Evolutionary conservation across 2,113 vertebrate species (phyloP), one percentile per base, ranked within the genome.

Genomic region (Scalopus aquaticus): DNA sequence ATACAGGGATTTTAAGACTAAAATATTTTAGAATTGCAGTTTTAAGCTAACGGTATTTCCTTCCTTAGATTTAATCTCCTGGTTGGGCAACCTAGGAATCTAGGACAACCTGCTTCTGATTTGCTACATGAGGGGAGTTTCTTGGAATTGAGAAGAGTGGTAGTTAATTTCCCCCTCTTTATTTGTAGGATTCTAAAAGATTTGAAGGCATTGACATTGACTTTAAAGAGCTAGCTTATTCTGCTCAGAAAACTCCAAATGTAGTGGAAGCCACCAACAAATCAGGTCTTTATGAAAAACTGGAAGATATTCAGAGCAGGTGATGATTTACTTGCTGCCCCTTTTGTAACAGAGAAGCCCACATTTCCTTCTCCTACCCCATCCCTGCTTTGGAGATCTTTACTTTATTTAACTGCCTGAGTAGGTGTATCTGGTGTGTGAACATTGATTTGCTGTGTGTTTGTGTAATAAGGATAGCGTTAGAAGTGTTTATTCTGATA

Each of bases 231-330:
- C 96, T 99, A 97, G 98, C 98, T 4, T 96, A 95, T 26, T 97
- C 98, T 62, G 96, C 97, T 88, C 98, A 98, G 87, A 98, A 98
- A 98, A 99, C 98, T 0, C 99, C 99, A 30, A 99, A 99, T 9
- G 99, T 99, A 0, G 92, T 99, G 80, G 98, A 99, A 97, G 99
- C 99, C 93, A 99, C 99, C 92, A 99, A 98, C 94, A 99, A 99
- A 96, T 82, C 98, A 10, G 99, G 98, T 30, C 99, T 99, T 83
- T 99, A 98, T 85, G 98, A 98, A 37, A 98, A 98, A n/a, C 98
- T 99, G 97, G 99, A 99, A 97, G 98, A 99, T 95, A 98, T 99
- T 97, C 99, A 99, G 98, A 98, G 95, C 51, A 99, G 99, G 99
- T 99, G 64, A 97, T 94, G 7, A 9, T 49, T 2, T 0, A 0